Evolutionary conservation across 92 coral and sea anemone genomes (phyloP).

Genomic region (Umimayanthus chanpuru): DNA sequence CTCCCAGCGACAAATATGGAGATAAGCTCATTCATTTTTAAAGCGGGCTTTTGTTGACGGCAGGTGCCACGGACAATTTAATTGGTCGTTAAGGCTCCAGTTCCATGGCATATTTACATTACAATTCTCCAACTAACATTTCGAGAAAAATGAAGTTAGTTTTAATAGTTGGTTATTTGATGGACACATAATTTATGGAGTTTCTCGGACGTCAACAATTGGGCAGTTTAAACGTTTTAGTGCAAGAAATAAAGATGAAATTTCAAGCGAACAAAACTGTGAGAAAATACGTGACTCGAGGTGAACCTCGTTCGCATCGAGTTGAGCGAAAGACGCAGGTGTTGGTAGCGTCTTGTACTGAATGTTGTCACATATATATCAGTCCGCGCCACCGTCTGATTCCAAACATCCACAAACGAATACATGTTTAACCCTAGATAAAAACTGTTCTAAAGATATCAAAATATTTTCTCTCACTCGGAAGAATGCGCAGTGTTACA

Average conservation of each 20-base stretch:
- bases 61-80: slow-evolving; percentile 62
- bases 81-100: slow-evolving; percentile 64
- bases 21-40: slow-evolving; percentile 89
- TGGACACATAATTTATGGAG: slow-evolving; percentile 2
- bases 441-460: neutral
- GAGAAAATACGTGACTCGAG: neutral
- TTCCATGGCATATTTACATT: slow-evolving; percentile 31
- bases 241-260: neutral
- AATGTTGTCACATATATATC: slow-evolving; percentile 36
- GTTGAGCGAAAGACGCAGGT: slow-evolving; percentile 7
- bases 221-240: neutral
- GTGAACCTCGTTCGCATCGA: neutral
- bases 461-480: neutral
- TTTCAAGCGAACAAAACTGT: neutral
- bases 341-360: neutral
- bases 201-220: neutral
- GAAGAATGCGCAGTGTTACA: neutral
- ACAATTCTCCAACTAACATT: slow-evolving; percentile 25
- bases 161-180: slow-evolving; percentile 15
- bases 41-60: slow-evolving; percentile 65
- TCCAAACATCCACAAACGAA: neutral
- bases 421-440: neutral
- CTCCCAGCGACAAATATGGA: slow-evolving; percentile 91
- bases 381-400: neutral
- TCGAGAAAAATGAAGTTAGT: slow-evolving; percentile 1